Conservation (phyloP, 2,797 vertebrate genomes). For the Pseudomugil gertrudae region DNA sequence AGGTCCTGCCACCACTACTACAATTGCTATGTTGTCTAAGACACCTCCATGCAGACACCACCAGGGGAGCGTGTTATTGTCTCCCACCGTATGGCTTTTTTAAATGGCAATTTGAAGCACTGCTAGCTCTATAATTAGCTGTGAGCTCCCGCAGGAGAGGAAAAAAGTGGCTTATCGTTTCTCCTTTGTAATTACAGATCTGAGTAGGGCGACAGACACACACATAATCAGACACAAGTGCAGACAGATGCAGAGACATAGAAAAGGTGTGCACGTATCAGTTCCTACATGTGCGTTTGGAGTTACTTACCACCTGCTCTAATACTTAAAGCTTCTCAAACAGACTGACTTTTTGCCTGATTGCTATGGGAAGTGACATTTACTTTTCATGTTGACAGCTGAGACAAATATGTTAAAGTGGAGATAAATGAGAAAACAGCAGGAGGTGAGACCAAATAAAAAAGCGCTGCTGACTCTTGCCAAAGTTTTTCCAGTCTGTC, state of each 20-base stretch:
- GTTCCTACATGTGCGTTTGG: conserved; percentile 29
- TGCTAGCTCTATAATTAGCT: conserved; percentile 85
- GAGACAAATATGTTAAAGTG: conserved; percentile 36
- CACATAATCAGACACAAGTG: conserved; percentile 44
- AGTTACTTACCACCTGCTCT: conserved; percentile 33
- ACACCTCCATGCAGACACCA: conserved; percentile 64
- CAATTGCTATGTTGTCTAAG: conserved; percentile 28
- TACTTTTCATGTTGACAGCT: conserved; percentile 33
- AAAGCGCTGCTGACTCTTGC: conserved; percentile 19
- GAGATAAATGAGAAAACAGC: conserved; percentile 43
- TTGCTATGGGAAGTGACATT: conserved; percentile 33
- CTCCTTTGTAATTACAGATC: conserved; percentile 84
- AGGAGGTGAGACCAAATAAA: conserved; percentile 36
- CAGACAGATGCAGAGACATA: conserved; percentile 60
- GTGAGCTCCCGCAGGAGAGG: conserved; percentile 78
- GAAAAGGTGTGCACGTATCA: conserved; percentile 33
- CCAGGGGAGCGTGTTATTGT: conserved; percentile 80
- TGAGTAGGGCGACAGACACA: conserved; percentile 56
- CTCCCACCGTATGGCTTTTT: conserved; percentile 82
- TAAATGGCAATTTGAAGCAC: conserved; percentile 87
- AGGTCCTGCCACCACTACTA: conserved; percentile 2
- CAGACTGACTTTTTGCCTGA: conserved; percentile 15
- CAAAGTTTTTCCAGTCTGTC: conserved; percentile 4
- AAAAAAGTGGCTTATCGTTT: conserved; percentile 76
- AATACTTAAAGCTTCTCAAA: conserved; percentile 3